Evolutionary conservation across 1,140 invertebrate genomes (phyloP).

Genomic region (Aphelenchoides besseyi): DNA sequence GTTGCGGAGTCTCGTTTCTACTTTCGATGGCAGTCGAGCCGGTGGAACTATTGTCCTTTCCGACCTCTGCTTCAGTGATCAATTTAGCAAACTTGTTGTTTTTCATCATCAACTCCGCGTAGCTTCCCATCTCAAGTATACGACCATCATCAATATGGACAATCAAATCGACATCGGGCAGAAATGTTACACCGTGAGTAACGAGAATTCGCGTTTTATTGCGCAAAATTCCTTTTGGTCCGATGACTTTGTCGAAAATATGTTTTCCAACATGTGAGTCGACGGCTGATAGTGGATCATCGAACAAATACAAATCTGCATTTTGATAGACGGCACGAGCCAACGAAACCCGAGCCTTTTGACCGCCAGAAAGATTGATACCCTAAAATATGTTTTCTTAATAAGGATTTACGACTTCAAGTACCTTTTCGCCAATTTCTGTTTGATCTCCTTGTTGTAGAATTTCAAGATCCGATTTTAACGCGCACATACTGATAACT

Average conservation of each 20-base stretch:
- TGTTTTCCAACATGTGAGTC: constrained; percentile 73
- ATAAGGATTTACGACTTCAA: constrained; percentile 1
- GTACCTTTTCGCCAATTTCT: constrained; percentile 64
- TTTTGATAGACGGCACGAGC: constrained; percentile 68
- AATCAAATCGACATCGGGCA: constrained; percentile 48
- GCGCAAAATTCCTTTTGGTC: constrained; percentile 55
- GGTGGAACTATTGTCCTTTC: constrained; percentile 27
- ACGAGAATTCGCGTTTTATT: constrained; percentile 60
- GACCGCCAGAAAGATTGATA: constrained; percentile 73
- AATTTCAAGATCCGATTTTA: constrained; percentile 71
- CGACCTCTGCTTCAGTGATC: constrained; percentile 30
- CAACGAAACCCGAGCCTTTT: constrained; percentile 75
- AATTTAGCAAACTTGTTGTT: constrained; percentile 42
- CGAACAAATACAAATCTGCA: constrained; percentile 72
- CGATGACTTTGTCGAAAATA: constrained; percentile 61
- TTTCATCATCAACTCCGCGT: constrained; percentile 46
- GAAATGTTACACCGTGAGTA: constrained; percentile 51
- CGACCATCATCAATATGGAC: constrained; percentile 56
- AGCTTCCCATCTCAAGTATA: constrained; percentile 47
- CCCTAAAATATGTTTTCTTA: constrained; percentile 62
- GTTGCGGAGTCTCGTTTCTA: neutral
- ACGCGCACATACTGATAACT: constrained; percentile 65
- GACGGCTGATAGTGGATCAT: constrained; percentile 72
- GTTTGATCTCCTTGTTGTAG: constrained; percentile 72
- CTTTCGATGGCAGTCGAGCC: neutral